phyloP scores from a whole-genome alignment of 1,140 invertebrate species.

The Drosophila azteca region DNA sequence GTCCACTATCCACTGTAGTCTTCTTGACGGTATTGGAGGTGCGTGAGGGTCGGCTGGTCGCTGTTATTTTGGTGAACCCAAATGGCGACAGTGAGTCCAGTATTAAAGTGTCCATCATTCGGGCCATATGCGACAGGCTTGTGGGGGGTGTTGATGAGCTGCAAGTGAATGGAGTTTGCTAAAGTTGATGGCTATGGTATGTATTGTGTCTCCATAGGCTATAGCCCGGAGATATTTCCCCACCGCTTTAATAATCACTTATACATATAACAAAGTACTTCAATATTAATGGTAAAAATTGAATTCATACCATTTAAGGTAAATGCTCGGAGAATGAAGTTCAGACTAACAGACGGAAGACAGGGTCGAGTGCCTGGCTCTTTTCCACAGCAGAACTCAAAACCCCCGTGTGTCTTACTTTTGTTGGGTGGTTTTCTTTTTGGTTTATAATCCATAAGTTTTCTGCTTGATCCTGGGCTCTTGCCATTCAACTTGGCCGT shows the following conservation, averaged over 20 bases:
- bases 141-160: slow-evolving; percentile 84
- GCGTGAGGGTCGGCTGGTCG: slow-evolving; percentile 81
- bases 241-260: too few species aligned
- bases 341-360: too few species aligned
- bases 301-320: too few species aligned
- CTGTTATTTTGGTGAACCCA: slow-evolving; percentile 86
- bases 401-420: too few species aligned
- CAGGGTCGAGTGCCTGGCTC: too few species aligned
- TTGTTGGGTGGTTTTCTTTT: slow-evolving; percentile 1
- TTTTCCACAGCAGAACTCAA: background rate
- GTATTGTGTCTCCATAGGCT: too few species aligned
- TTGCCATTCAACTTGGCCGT: slow-evolving; percentile 64
- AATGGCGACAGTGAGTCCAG: slow-evolving; percentile 87
- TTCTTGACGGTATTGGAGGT: slow-evolving; percentile 50
- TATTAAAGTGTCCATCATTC: slow-evolving; percentile 89
- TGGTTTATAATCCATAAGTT: slow-evolving; percentile 16
- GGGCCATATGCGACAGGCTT: slow-evolving; percentile 87
- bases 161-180: background rate
- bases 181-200: background rate
- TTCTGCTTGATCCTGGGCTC: slow-evolving; percentile 25
- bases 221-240: too few species aligned
- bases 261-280: too few species aligned
- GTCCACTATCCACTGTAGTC: slow-evolving; percentile 24
- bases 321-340: too few species aligned
- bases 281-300: too few species aligned